Evolutionary conservation across 2,113 vertebrate species (phyloP), one percentile per base, ranked within the genome.

Genomic region (Oceanodroma tethys): DNA sequence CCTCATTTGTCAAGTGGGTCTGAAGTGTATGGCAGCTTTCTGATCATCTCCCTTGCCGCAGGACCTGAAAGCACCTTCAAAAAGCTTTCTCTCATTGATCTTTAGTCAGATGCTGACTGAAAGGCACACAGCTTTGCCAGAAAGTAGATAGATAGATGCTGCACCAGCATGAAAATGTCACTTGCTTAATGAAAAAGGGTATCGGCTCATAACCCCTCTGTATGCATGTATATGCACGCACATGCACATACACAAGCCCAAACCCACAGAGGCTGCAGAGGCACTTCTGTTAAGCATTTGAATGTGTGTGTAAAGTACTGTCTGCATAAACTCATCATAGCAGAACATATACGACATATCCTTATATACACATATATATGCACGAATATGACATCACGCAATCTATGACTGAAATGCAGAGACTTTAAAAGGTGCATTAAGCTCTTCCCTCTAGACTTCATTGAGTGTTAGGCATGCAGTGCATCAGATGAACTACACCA

Each of bases 71-170:
- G 98, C 97, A 82, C 98, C 98, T 98, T 98, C 98, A 98, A 98
- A 98, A 98, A 98, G 98, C 98, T 98, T 97, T 98, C 96, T 98
- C 93, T 97, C 98, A 98, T 98, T 98, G 98, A 99, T 99, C 98
- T 98, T 97, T 95, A 98, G 97, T 98, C 98, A 98, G 97, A 97
- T 95, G 96, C 97, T 98, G 98, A 98, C 98, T 98, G 97, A 98
- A 97, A 98, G 96, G 98, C 97, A 98, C 97, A 97, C 96, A 93
- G 96, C 94, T 96, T 97, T 98, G 98, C 98, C 98, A 98, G 97
- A 97, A 96, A 98, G 97, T 98, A 98, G 98, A 98, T 81, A 97
- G 98, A 98, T 98, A 97, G 98, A 96, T 97, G 97, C 98, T 97
- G 97, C 96, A 95, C 96, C 94, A 91, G 97, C 98, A 98, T 96